Evolutionary conservation across 2,113 vertebrate genomes (phyloP).

Genomic region (Narcine bancroftii): DNA sequence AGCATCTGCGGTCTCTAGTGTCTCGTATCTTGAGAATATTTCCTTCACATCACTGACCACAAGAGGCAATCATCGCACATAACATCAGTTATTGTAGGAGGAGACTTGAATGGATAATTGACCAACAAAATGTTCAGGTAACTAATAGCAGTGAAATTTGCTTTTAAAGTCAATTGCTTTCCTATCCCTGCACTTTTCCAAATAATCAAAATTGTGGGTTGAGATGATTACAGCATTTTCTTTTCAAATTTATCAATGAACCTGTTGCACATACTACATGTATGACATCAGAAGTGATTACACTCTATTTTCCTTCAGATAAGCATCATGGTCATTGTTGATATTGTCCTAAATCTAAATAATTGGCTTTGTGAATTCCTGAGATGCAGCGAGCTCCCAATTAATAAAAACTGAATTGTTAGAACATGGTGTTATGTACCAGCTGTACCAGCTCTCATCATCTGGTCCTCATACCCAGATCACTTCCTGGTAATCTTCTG

Average conservation of each 20-base stretch:
- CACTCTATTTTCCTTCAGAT: background rate
- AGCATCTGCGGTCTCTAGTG: too few species aligned
- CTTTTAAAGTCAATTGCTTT: constrained; percentile 1
- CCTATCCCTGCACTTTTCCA: background rate
- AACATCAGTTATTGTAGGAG: background rate
- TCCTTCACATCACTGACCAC: background rate
- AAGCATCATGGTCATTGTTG: background rate
- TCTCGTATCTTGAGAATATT: background rate
- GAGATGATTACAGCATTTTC: background rate
- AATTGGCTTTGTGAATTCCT: background rate
- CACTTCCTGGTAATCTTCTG: background rate
- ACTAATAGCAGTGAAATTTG: background rate
- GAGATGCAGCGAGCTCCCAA: background rate
- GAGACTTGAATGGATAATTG: background rate
- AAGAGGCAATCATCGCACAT: background rate
- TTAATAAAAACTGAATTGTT: background rate
- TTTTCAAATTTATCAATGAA: background rate
- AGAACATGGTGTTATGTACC: background rate
- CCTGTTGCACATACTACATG: background rate
- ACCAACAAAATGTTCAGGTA: background rate
- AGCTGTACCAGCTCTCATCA: background rate
- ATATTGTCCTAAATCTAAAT: background rate
- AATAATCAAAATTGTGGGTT: background rate
- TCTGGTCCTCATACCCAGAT: background rate
- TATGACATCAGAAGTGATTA: background rate